Base-by-base conservation (phyloP, 1,140 invertebrate genomes). In the Metopolophium dirhodum region DNA sequence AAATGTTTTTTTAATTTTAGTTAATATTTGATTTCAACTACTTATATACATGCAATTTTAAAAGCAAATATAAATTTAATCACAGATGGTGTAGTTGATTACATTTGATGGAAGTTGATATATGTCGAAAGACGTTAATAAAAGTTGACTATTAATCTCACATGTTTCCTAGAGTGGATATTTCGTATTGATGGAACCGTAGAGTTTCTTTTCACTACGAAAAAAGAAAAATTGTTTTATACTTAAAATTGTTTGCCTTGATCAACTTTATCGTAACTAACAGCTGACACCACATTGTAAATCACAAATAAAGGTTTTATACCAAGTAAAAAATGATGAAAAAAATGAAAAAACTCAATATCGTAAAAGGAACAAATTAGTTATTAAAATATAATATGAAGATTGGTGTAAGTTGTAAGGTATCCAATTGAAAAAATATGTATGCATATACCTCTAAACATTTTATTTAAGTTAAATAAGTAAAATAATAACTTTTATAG, bases 141-240 rank as follows among this genome's bases (percentile, higher is more conserved):
- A 77, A 77, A 77, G n/a, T 77, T 77, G n/a, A 77, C 14, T 77
- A 77, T 77, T 77, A 77, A 77, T 77, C 61, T 77, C n/a, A n/a
- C 61, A 77, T 35, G 61, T 77, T 77, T 77, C 30, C 61, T n/a
- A 77, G 61, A 77, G 61, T 77, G n/a, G 61, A 18, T 77, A 35
- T 77, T 77, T 3, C 6, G 18, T n/a, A 30, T 77, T n/a, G n/a
- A 35, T 77, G 14, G 61, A 77, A n/a, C 18, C 18, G 61, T 77
- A 77, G 14, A 35, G n/a, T 77, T 77, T 77, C n/a, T 77, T 68
- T 68, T 68, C 61, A 68, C 61, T 26, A 68, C 14, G 61, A n/a
- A 68, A 68, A 68, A 68, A 77, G 61, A 77, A 77, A 77, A 77
- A 77, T 77, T 77, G 61, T 77, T 77, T 77, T 77, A n/a, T 77